Conservation (phyloP, 2,888 invertebrate species). For the Cephus spinipes region DNA sequence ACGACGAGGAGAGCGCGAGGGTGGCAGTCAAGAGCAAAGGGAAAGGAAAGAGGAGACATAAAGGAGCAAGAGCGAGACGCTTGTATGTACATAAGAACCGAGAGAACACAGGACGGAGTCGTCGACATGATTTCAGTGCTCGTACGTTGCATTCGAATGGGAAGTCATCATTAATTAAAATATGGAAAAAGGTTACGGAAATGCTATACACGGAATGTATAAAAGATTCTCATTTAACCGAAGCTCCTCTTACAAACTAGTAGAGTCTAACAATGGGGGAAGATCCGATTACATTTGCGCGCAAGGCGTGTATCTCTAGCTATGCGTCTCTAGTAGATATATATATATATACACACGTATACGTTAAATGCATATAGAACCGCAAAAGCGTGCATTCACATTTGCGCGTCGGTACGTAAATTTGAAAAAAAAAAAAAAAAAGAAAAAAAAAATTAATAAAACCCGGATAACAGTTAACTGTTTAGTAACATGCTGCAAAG, state of each 20-base stretch:
- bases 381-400: background rate
- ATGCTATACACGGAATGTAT: constrained; percentile 48
- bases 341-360: background rate
- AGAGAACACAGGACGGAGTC: background rate
- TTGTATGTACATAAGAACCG: background rate
- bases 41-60: background rate
- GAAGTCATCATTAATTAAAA: constrained; percentile 53
- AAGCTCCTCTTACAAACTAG: background rate
- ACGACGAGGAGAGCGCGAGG: background rate
- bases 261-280: background rate
- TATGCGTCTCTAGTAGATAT: background rate
- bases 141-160: constrained; percentile 36
- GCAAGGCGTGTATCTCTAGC: background rate
- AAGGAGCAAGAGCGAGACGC: constrained; percentile 23
- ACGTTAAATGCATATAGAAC: background rate
- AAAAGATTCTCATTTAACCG: constrained; percentile 56
- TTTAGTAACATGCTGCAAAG: no score
- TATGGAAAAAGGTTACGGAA: constrained; percentile 41
- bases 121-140: background rate
- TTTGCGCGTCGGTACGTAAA: background rate
- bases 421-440: background rate
- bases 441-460: background rate
- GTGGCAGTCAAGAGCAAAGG: background rate
- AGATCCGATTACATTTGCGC: background rate
- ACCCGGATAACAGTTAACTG: background rate